A percentile compares a stretch with the other conserved stretches of the same genome.
These are phyloP conservation scores for Lampropteryx suffumata DNA, from an alignment of 2,888 invertebrate species.

Conservation along the genomic window DNA sequence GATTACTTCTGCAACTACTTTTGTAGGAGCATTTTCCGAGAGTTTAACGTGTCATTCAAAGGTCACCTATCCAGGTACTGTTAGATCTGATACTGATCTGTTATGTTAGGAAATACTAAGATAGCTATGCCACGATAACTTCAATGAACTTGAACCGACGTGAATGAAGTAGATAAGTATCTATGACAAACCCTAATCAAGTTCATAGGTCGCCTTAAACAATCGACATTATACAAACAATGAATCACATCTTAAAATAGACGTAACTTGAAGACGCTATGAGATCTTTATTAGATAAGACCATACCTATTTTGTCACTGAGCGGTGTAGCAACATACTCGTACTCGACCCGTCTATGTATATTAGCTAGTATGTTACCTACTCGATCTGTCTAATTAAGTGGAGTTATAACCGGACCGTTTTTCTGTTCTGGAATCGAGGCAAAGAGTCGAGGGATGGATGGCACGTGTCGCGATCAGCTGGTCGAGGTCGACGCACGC, in stretches of 20 bases:
- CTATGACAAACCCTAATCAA: background rate
- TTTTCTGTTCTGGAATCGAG: conserved; percentile 30
- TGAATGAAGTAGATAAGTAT: no score
- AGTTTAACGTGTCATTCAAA: no score
- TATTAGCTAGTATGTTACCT: background rate
- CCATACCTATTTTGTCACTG: conserved; percentile 6
- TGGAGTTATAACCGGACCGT: conserved; percentile 13
- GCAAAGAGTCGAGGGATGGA: conserved; percentile 28
- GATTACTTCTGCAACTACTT: no score
- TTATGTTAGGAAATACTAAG: no score
- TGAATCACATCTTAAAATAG: conserved; percentile 10
- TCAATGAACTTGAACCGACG: no score
- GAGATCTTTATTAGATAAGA: conserved; percentile 1
- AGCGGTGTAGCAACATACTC: conserved; percentile 5
- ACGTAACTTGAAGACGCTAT: conserved; percentile 3
- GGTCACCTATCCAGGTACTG: no score
- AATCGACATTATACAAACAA: background rate
- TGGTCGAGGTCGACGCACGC: conserved; percentile 53
- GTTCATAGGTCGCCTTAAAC: no score
- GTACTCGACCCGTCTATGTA: background rate
- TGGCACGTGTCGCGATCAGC: conserved; percentile 61
- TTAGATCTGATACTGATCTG: no score
- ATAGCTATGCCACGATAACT: no score
- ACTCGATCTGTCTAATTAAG: conserved; percentile 13
- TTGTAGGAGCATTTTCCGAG: no score